Percentiles rank a stretch among this genome's conserved stretches.
Conservation (phyloP, 2,797 vertebrate genomes). For the Agapornis canus region DNA sequence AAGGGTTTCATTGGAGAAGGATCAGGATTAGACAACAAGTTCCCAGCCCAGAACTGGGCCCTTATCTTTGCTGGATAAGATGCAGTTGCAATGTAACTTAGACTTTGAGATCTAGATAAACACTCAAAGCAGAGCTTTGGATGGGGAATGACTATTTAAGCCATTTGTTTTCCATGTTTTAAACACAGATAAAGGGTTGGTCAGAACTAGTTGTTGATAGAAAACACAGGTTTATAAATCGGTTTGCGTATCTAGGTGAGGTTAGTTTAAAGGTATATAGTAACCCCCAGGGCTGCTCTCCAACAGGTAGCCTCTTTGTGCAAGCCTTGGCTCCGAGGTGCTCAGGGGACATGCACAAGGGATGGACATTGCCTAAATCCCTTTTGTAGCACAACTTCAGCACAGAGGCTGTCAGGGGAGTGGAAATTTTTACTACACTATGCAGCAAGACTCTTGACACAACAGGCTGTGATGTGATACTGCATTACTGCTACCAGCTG, state of each 20-base stretch:
- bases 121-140: neutral
- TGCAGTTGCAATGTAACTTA: conserved; percentile 31
- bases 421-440: neutral
- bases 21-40: conserved; percentile 4
- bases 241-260: neutral
- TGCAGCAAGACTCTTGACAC: neutral
- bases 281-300: conserved; percentile 24
- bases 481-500: neutral
- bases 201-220: neutral
- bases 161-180: conserved; percentile 33
- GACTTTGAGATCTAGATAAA: conserved; percentile 58
- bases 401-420: neutral
- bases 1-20: neutral
- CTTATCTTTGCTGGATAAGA: conserved; percentile 48
- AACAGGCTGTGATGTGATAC: neutral
- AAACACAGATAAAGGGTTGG: neutral
- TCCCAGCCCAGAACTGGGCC: neutral
- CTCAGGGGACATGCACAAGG: neutral
- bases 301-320: conserved; percentile 21
- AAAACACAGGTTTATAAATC: neutral
- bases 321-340: neutral
- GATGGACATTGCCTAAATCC: neutral
- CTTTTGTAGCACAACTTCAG: neutral
- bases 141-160: neutral
- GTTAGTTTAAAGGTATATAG: neutral